Evolutionary conservation across 1,140 invertebrate species (phyloP), one percentile per base, ranked within the genome.

Genomic region (Gonatopus flavifemur): DNA sequence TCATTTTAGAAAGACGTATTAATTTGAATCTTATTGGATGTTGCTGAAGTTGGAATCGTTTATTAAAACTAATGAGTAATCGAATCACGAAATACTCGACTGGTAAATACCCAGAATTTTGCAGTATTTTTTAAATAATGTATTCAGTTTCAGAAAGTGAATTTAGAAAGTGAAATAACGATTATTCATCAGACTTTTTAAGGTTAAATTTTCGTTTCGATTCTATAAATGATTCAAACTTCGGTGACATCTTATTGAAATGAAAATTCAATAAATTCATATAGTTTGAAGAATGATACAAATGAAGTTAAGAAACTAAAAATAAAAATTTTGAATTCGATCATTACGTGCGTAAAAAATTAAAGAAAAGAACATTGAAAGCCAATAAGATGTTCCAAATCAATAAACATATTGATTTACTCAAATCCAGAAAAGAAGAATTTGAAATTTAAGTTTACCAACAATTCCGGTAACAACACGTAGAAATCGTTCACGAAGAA

Each of bases 401-500:
- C 2, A 28, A 25, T 30, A n/a, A 8, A 43, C n/a, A n/a, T n/a
- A 46, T 10, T 22, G 3, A 20, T 42, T 36, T 15, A 41, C 18
- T 32, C 5, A 41, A n/a, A 9, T 6, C 8, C 6, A 15, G 20
- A 4, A 7, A 45, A 40, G 16, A 21, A 18, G 22, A 42, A 16
- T 21, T 18, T 12, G 7, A 16, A 33, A 18, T 44, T n/a, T n/a
- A n/a, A 8, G 52, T 65, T 57, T 66, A 78, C 77, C 76, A 45
- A 77, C 67, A 48, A 77, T 67, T 33, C 73, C 75, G 15, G 69
- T 76, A 37, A 78, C 57, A 20, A 74, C 62, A 44, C 74, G 55
- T 5, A 79, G 55, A 62, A 76, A 79, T 51, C 74, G 58, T 63
- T 79, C 74, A 1, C 75, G 63, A 28, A 79, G 45, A 64, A 73